These are phyloP conservation scores for Protobothrops flavoviridis DNA, from an alignment of 2,113 vertebrate genomes.

Conservation along the genomic window DNA sequence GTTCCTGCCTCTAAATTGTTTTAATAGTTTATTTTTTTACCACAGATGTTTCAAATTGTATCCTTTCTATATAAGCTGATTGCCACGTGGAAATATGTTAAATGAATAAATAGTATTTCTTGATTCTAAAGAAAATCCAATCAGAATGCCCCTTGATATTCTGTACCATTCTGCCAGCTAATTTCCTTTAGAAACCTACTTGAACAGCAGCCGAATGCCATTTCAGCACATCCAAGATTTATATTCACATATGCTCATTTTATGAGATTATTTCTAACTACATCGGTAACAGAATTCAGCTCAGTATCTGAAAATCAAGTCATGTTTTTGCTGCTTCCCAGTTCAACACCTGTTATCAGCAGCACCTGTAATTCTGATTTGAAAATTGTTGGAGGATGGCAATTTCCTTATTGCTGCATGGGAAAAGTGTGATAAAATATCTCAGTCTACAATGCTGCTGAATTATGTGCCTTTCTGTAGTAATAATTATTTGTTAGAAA, in stretches of 20 bases:
- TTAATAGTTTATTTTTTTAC: not conserved
- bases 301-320: slow-evolving; percentile 26
- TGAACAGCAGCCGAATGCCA: not conserved
- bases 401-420: slow-evolving; percentile 41
- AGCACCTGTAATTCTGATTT: slow-evolving; percentile 9
- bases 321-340: slow-evolving; percentile 17
- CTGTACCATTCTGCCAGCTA: not conserved
- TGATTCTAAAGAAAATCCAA: not conserved
- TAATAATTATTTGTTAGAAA: slow-evolving; percentile 35
- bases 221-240: not conserved
- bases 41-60: not conserved
- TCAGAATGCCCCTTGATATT: not conserved
- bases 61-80: not conserved
- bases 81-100: not conserved
- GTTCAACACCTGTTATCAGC: slow-evolving; percentile 32
- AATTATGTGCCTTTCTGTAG: slow-evolving; percentile 25
- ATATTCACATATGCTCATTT: slow-evolving; percentile 26
- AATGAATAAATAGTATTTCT: not conserved
- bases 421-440: slow-evolving; percentile 10
- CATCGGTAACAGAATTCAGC: slow-evolving; percentile 2
- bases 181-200: not conserved
- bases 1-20: not conserved
- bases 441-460: slow-evolving; percentile 26
- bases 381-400: slow-evolving; percentile 21
- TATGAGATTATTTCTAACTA: slow-evolving; percentile 38